Conservation (phyloP, 2,888 invertebrate species). For the Sarcophaga subvicina region DNA sequence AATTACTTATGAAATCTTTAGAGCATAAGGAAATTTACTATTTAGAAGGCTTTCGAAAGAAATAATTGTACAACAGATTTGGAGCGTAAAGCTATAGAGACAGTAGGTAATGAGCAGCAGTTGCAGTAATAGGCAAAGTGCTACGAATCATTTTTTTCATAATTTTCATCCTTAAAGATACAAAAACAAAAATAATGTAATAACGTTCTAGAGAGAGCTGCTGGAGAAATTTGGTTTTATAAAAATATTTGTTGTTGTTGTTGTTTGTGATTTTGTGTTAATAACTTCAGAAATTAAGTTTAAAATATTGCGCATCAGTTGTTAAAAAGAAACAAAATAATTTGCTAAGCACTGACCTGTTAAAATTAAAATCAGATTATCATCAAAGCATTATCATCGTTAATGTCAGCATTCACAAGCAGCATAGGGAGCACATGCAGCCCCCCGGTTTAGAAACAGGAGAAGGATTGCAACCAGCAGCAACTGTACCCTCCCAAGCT, state of each 20-base stretch:
- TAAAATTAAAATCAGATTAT: slow-evolving; percentile 65
- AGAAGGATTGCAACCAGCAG: too few relatives aligned
- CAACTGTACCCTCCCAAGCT: too few relatives aligned
- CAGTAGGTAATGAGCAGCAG: neutral
- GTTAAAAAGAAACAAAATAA: slow-evolving; percentile 37
- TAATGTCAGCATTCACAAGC: too few relatives aligned
- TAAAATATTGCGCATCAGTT: slow-evolving; percentile 52
- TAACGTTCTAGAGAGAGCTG: too few relatives aligned
- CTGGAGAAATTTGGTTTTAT: slow-evolving; percentile 28
- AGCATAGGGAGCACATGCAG: too few relatives aligned
- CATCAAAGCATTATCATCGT: slow-evolving; percentile 60
- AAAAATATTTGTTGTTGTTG: slow-evolving; percentile 18
- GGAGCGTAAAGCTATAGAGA: slow-evolving; percentile 49
- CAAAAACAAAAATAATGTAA: too few relatives aligned
- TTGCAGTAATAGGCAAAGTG: slow-evolving; percentile 19
- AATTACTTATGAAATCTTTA: slow-evolving; percentile 29
- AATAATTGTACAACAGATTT: slow-evolving; percentile 54
- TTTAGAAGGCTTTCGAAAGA: slow-evolving; percentile 16
- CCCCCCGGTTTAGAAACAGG: too few relatives aligned
- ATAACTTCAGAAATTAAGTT: slow-evolving; percentile 50
- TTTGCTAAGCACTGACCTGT: slow-evolving; percentile 51
- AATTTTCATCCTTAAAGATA: slow-evolving; percentile 4
- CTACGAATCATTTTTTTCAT: slow-evolving; percentile 21
- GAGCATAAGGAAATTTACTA: slow-evolving; percentile 23
- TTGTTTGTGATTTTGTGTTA: slow-evolving; percentile 30